Base-by-base conservation (phyloP, 2,888 invertebrate species). In the Apamea anceps region DNA sequence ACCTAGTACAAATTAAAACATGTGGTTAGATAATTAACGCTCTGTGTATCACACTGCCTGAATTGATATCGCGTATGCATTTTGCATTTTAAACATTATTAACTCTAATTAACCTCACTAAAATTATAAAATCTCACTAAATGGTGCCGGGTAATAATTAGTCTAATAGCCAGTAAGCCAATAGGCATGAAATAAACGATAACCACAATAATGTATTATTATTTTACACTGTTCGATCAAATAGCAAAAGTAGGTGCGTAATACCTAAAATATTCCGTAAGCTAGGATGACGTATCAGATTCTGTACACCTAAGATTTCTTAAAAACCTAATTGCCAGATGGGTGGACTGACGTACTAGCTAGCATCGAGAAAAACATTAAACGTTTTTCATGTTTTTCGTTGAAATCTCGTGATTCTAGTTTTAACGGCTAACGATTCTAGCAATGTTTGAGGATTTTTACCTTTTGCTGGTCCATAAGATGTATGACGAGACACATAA, bases 291-390 rank as follows among this genome's bases (percentile, higher is more conserved):
- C 60, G 60, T 65, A 60, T 37, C n/a, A 65, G 13, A 78, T 71
- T 67, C 25, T 60, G 18, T 51, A 60, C 25, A 66, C 45, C 60
- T 62, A 67, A 60, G 32, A 45, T 71, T 54, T 54, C 15, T 5
- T 62, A 60, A 84, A 83, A 82, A 78, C 51, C 45, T 78, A 71
- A 83, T 77, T 72, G 45, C 71, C 71, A 67, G 71, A 84, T 72
- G 66, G 32, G 66, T 54, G 45, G 25, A 51, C 28, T 70, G 57
- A 76, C 76, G 76, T 70, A 67, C 28, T 6, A 51, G 37, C 51
- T 7, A 51, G 60, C 67, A 70, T 25, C 28, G 54, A 78, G 48
- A 70, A 80, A 63, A 79, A 79, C 32, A 48, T 67, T 2, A n/a
- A 75, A 48, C 45, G 37, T 25, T 74, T 32, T 70, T 70, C 6